Base-by-base conservation (phyloP, 2,888 invertebrate species). In the Ectemnius cavifrons region DNA sequence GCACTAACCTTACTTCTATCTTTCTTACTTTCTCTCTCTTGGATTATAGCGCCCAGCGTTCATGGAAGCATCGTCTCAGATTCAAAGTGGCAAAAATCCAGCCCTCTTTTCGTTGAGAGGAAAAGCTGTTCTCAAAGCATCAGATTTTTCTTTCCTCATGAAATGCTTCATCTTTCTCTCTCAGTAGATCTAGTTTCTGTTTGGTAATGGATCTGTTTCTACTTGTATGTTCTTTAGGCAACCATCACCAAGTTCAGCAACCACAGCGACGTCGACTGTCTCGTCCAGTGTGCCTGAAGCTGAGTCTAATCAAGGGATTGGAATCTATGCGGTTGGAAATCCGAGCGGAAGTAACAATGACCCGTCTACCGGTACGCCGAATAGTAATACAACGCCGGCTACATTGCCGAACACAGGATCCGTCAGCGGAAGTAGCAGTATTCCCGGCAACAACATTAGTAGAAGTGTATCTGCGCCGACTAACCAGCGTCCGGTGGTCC, bases 211-310 rank as follows among this genome's bases (percentile, higher is more conserved):
- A 11, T 37, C 37, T 11, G 8, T 37, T 37, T 37, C 37, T 6
- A 37, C 37, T 52, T 52, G 16, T 52, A 16, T 47, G 47, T 47
- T 4, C 47, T 47, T 14, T 83, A 91, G 91, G 91, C 91, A 91
- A 89, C 88, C 89, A 45, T 92, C 93, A 13, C 89, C 91, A 18
- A 88, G 89, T 28, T 90, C 91, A 4, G 89, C 91, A 14, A 91
- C 92, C 18, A 91, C 89, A 80, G 84, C 86, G 6, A 88, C 89
- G 5, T 89, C 90, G 63, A 89, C 90, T 18, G 84, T 87, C 16
- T 89, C 91, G 20, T 86, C 90, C 57, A 87, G 80, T 27, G 87
- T 86, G 5, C 80, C 86, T 5, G 89, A 89, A 71, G 86, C 78
- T 46, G 89, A 88, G 65, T 82, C 77, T 66, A 80, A 83, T 23